Percentiles rank a stretch among this genome's conserved stretches.
Conservation (phyloP, 2,888 invertebrate genomes). For the Crossocerus cetratus region DNA sequence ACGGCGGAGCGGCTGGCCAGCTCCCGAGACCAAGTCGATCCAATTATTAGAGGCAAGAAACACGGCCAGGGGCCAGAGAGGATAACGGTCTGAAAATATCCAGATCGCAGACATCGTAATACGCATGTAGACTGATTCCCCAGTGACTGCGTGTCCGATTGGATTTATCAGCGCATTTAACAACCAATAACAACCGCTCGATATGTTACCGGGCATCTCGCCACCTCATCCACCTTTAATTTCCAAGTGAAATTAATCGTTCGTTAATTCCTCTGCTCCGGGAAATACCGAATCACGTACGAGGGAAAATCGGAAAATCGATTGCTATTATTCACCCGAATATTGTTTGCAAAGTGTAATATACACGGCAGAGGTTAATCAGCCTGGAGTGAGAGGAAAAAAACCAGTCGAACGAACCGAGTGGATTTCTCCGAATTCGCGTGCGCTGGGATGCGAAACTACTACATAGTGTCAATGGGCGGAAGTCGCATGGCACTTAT, state of each 20-base stretch:
- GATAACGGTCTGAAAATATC: neutral
- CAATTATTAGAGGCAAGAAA: neutral
- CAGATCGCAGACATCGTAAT: neutral
- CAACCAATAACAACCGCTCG: too few species aligned
- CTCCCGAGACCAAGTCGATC: neutral
- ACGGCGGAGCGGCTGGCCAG: neutral
- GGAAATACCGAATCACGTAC: too few species aligned
- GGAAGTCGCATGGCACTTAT: slow-evolving; percentile 4
- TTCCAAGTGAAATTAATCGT: neutral
- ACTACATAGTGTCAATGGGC: neutral
- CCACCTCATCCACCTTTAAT: neutral
- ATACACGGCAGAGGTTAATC: too few species aligned
- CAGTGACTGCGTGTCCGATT: too few species aligned
- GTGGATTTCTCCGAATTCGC: neutral
- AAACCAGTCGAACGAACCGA: neutral
- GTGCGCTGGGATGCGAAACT: neutral
- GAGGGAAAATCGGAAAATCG: too few species aligned
- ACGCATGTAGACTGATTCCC: too few species aligned
- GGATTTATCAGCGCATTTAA: too few species aligned
- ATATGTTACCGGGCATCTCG: neutral
- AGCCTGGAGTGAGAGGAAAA: too few species aligned
- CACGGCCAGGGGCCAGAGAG: neutral
- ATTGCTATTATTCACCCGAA: too few species aligned
- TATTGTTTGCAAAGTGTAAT: too few species aligned
- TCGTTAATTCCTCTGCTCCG: neutral